phyloP scores from a whole-genome alignment of 2,888 invertebrate genomes.

The Stegophylla sp. region DNA sequence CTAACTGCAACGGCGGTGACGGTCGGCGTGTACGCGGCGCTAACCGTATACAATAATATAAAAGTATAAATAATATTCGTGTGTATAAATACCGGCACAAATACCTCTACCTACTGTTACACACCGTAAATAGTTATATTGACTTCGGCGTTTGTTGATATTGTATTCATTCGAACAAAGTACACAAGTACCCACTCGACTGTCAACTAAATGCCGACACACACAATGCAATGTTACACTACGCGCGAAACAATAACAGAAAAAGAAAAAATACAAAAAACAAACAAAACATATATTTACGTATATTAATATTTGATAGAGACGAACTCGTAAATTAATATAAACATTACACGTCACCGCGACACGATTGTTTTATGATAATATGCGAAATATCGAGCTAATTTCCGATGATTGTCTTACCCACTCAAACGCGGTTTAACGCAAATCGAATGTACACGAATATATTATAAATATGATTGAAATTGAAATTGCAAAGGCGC shows the following conservation, averaged over 20 bases:
- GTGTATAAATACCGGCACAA: not conserved
- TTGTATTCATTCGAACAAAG: constrained; percentile 41
- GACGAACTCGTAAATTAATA: constrained; percentile 10
- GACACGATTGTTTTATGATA: too few species aligned
- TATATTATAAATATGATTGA: too few species aligned
- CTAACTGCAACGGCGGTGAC: not conserved
- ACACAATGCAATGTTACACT: constrained; percentile 32
- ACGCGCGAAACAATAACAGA: too few species aligned
- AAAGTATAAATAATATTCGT: not conserved
- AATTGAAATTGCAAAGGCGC: too few species aligned
- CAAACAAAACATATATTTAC: not conserved
- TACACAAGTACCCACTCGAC: constrained; percentile 46
- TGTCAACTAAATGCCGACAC: constrained; percentile 39
- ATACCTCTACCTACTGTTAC: not conserved
- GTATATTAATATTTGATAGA: not conserved
- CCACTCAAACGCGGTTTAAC: too few species aligned
- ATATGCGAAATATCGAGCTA: too few species aligned
- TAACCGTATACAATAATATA: not conserved
- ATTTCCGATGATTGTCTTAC: too few species aligned
- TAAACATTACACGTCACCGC: too few species aligned
- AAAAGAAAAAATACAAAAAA: not conserved
- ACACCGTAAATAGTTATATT: constrained; percentile 29
- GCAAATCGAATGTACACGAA: too few species aligned
- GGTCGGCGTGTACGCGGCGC: not conserved
- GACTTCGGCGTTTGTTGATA: constrained; percentile 24